Evolutionary conservation across 2,797 vertebrate genomes (phyloP).

Genomic region (Moxostoma hubbsi): DNA sequence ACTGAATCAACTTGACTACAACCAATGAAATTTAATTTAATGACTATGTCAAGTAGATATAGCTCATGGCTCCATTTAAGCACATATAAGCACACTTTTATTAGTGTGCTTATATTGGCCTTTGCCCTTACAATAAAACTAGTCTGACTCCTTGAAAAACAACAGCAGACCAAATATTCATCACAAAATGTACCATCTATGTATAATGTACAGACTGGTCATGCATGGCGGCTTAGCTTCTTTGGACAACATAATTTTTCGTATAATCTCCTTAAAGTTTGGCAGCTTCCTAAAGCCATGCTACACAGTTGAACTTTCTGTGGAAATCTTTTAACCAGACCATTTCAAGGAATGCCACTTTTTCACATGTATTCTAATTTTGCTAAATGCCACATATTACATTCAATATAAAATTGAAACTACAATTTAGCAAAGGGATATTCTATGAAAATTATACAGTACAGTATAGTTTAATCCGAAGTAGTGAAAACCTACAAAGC

Average conservation of each 20-base stretch:
- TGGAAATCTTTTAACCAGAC: constrained; percentile 50
- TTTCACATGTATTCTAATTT: constrained; percentile 2
- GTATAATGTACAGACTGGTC: constrained; percentile 65
- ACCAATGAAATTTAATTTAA: too few species aligned
- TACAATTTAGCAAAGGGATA: too few species aligned
- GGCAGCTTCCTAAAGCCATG: constrained; percentile 24
- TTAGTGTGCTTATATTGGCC: background rate
- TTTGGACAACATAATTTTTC: constrained; percentile 63
- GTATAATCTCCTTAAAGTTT: constrained; percentile 67
- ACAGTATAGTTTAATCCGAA: too few species aligned
- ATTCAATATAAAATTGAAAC: background rate
- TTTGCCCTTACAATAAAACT: too few species aligned
- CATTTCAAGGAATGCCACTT: constrained; percentile 42
- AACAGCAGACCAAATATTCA: constrained; percentile 5
- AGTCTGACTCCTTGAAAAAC: background rate
- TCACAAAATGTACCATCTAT: constrained; percentile 53
- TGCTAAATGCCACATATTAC: background rate
- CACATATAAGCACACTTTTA: too few species aligned
- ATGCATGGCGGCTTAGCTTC: constrained; percentile 73
- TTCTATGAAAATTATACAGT: too few species aligned
- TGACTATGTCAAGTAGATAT: too few species aligned
- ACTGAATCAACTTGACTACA: too few species aligned
- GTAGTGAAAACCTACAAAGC: too few species aligned
- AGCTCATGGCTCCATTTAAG: too few species aligned
- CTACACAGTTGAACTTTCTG: constrained; percentile 40